Evolutionary conservation across 1,140 invertebrate species (phyloP), one percentile per base, ranked within the genome.

Genomic region (Neotoxoptera formosana): DNA sequence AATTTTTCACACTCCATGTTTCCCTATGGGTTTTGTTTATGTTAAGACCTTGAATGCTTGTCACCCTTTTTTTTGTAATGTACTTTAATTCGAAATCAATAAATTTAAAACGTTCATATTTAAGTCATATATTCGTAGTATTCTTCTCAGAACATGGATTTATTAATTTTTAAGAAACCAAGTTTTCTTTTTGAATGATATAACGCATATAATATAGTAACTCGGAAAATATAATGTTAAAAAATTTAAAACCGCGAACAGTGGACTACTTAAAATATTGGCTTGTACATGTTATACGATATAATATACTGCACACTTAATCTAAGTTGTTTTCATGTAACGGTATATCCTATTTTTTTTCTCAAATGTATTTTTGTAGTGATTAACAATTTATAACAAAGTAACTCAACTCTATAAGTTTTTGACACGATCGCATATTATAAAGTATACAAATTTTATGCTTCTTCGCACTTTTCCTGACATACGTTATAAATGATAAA

Each of bases 401-500:
- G 51, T 67, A 67, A 67, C 36, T 90, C 41, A 7, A 67, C 53
- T 25, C 23, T 67, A 48, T 36, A 67, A 41, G 56, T 90, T 90
- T 67, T 90, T 67, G 89, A 90, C 51, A 89, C 56, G 51, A 89
- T 56, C 34, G 88, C 21, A 56, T 25, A 34, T 51, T 51, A 45
- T 67, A 90, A 45, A 34, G 34, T 90, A 56, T 90, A 90, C 36
- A 67, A 25, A 45, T 90, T 90, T 67, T 90, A 90, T 67, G 89
- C 53, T 67, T 90, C 25, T 90, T 67, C 36, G 89, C 36, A 60
- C 89, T 60, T 90, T 67, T 45, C 45, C 23, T 45, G 53, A 45
- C 89, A 90, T 41, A 67, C 36, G 51, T 90, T 90, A 90, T 90
- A 90, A 90, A 90, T 90, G 89, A 67, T 90, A 60, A 90, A 90